Percentiles rank a stretch among this genome's conserved stretches.
phyloP scores from a whole-genome alignment of 2,888 invertebrate genomes.

The Coecobrya sp. region DNA sequence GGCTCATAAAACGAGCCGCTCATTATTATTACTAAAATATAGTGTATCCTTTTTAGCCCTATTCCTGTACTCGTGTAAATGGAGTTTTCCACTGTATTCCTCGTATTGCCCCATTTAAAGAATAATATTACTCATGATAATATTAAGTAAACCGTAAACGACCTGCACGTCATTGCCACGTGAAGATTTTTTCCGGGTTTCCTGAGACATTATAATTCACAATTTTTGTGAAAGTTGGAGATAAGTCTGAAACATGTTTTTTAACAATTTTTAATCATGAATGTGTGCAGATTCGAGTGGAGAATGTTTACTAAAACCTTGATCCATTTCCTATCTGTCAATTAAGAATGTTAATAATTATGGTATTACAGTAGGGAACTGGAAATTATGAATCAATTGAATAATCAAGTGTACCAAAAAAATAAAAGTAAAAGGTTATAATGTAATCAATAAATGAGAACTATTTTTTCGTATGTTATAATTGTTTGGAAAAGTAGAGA shows the following conservation, averaged over 20 bases:
- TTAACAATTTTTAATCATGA: conserved; percentile 75
- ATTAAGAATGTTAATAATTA: not conserved
- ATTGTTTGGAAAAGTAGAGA: not conserved
- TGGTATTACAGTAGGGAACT: not conserved
- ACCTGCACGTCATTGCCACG: not conserved
- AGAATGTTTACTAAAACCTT: not conserved
- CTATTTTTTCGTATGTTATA: not conserved
- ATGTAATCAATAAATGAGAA: not conserved
- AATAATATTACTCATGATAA: not conserved
- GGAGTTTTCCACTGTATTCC: not conserved
- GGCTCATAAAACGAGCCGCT: not conserved
- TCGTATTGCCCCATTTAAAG: not conserved
- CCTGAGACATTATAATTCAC: conserved; percentile 58
- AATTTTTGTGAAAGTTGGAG: conserved; percentile 63
- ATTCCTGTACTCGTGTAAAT: not conserved
- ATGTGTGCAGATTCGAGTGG: conserved; percentile 21
- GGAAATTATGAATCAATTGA: not conserved
- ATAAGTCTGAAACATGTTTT: conserved; percentile 79
- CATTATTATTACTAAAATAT: too few species aligned
- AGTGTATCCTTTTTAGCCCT: not conserved
- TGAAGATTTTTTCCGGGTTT: conserved; percentile 23
- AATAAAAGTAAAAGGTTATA: not conserved
- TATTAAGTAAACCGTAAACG: not conserved
- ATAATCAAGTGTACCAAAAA: conserved; percentile 23
- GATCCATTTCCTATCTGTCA: not conserved